Percentiles rank a stretch among this genome's conserved stretches.
phyloP scores from a whole-genome alignment of 2,888 invertebrate species.

The Mesorhabditis belari region DNA sequence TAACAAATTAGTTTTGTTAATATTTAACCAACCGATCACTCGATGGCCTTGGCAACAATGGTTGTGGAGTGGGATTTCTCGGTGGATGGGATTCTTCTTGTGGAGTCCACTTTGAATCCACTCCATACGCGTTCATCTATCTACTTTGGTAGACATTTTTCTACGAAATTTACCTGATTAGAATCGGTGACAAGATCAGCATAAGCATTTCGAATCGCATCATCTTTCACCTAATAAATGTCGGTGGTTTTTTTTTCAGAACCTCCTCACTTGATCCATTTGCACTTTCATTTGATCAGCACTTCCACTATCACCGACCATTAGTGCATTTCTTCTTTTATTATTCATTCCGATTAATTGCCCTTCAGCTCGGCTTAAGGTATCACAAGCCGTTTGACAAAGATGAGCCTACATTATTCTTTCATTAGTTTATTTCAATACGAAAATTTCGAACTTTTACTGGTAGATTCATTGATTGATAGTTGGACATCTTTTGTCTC shows the following conservation, averaged over 20 bases:
- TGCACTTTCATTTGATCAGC: conserved; percentile 16
- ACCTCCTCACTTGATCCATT: conserved; percentile 20
- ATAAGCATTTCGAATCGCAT: conserved; percentile 30
- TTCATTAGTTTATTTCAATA: too few species aligned
- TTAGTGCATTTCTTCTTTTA: conserved; percentile 29
- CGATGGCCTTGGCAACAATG: neutral
- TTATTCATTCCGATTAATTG: conserved; percentile 25
- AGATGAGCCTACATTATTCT: conserved; percentile 21
- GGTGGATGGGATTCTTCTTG: conserved; percentile 18
- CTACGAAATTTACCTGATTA: conserved; percentile 2
- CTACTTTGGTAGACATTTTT: neutral
- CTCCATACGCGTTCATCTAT: conserved; percentile 34
- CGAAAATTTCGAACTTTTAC: conserved; percentile 12
- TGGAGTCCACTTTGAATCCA: conserved; percentile 36
- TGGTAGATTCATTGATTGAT: conserved; percentile 14
- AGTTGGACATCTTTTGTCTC: conserved; percentile 12
- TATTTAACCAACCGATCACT: too few species aligned
- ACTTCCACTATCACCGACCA: conserved; percentile 25
- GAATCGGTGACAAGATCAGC: conserved; percentile 31
- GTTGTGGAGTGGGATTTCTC: neutral
- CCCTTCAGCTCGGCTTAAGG: conserved; percentile 29
- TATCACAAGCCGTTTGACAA: conserved; percentile 27
- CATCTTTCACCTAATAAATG: conserved; percentile 12
- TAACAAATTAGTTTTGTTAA: too few species aligned
- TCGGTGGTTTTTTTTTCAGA: neutral